Percentiles rank a stretch among this genome's conserved stretches.
Conservation (phyloP, 2,797 vertebrate genomes). For the Pseudomugil gertrudae region DNA sequence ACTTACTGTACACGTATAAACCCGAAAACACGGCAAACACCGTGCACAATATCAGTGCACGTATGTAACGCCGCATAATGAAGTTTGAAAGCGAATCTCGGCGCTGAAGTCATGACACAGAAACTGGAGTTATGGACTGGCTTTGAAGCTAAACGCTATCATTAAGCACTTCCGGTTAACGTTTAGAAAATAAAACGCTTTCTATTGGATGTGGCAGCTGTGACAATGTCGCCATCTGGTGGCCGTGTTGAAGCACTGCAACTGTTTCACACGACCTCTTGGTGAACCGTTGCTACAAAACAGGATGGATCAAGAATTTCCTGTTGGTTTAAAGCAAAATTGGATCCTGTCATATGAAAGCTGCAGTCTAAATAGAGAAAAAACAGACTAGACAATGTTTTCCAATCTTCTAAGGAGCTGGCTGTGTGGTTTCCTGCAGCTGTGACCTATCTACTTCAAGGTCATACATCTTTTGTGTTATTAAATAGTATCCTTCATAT, state of each 20-base stretch:
- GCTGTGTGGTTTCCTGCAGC: too few relatives aligned
- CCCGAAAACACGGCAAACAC: constrained; percentile 87
- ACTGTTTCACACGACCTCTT: not conserved
- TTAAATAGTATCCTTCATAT: too few relatives aligned
- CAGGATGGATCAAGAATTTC: not conserved
- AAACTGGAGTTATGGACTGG: constrained; percentile 21
- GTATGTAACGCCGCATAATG: constrained; percentile 86
- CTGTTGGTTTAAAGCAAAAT: too few relatives aligned
- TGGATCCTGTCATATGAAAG: too few relatives aligned
- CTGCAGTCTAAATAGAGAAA: too few relatives aligned
- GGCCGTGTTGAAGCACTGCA: not conserved
- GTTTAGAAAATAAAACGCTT: constrained; percentile 34
- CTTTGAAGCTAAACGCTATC: not conserved
- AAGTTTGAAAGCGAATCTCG: constrained; percentile 39
- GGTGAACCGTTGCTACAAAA: not conserved
- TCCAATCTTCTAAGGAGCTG: too few relatives aligned
- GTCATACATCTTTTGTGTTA: too few relatives aligned
- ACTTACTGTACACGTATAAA: constrained; percentile 85
- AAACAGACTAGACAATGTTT: too few relatives aligned
- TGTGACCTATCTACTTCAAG: too few relatives aligned
- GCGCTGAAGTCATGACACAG: constrained; percentile 65
- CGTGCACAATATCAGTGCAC: constrained; percentile 84
- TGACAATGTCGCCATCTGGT: constrained; percentile 1
- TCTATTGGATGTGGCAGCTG: accelerated
- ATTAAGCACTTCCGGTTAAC: constrained; percentile 38